phyloP scores from a whole-genome alignment of 1,140 invertebrate genomes.

The Coelopa frigida region DNA sequence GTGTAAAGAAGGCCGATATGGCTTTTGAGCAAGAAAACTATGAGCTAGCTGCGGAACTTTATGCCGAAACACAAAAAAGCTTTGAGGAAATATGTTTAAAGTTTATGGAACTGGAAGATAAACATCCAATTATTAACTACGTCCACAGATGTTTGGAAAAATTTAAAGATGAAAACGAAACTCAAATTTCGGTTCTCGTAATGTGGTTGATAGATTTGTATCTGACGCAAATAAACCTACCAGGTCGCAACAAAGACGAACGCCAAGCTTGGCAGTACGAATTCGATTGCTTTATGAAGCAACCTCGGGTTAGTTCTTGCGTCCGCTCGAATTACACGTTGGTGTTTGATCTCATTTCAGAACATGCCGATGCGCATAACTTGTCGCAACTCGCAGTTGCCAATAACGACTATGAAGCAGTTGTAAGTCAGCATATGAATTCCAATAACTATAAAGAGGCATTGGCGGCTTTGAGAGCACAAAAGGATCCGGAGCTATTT shows the following conservation, averaged over 20 bases:
- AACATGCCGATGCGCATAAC: constrained; percentile 88
- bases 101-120: constrained; percentile 76
- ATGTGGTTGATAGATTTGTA: constrained; percentile 91
- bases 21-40: constrained; percentile 75
- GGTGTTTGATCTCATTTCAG: constrained; percentile 83
- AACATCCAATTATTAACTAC: constrained; percentile 80
- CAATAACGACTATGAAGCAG: constrained; percentile 85
- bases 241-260: constrained; percentile 55
- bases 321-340: constrained; percentile 69
- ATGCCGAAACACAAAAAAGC: constrained; percentile 81
- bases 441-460: constrained; percentile 68
- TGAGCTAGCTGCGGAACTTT: constrained; percentile 76
- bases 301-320: constrained; percentile 62
- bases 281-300: constrained; percentile 65
- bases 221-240: constrained; percentile 65
- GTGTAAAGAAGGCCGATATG: constrained; percentile 83
- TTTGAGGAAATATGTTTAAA: constrained; percentile 93
- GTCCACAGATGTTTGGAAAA: constrained; percentile 60
- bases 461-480: constrained; percentile 62
- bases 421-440: constrained; percentile 81
- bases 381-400: constrained; percentile 72
- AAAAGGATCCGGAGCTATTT: constrained; percentile 72
- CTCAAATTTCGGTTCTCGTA: constrained; percentile 84
- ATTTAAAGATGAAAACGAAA: constrained; percentile 51
- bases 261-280: constrained; percentile 46